Conservation (phyloP, 2,113 vertebrate genomes). For the Choloepus hoffmanni region DNA sequence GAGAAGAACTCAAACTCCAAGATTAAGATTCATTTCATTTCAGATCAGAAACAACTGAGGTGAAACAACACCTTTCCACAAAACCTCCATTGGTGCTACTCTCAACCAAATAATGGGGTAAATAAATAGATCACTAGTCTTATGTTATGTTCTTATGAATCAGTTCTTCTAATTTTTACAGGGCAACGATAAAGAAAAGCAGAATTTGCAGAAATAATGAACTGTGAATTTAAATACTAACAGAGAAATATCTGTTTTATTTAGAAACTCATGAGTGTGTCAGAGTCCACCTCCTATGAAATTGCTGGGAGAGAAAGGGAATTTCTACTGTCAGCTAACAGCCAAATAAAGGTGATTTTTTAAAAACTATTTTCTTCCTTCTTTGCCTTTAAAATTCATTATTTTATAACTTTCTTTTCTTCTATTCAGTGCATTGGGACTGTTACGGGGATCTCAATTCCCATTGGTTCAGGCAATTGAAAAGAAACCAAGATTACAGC, state of each 20-base stretch:
- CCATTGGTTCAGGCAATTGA: background rate
- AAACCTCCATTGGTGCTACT: background rate
- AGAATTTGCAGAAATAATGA: slow-evolving; percentile 36
- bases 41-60: slow-evolving; percentile 20
- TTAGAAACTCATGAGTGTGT: background rate
- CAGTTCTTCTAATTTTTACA: slow-evolving; percentile 11
- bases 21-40: slow-evolving; percentile 62
- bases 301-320: background rate
- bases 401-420: slow-evolving; percentile 45
- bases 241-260: slow-evolving; percentile 1
- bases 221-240: slow-evolving; percentile 45
- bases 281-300: background rate
- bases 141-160: slow-evolving; percentile 29
- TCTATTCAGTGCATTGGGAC: background rate
- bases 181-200: slow-evolving; percentile 26
- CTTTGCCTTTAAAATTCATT: slow-evolving; percentile 42
- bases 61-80: slow-evolving; percentile 50
- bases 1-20: slow-evolving; percentile 28
- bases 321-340: background rate
- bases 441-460: background rate
- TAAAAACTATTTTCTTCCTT: background rate
- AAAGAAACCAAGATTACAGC: slow-evolving; percentile 31
- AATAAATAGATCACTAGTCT: background rate
- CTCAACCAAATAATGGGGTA: background rate
- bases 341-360: background rate